These are phyloP conservation scores for Mirounga angustirostris DNA, from an alignment of 2,113 vertebrate genomes.

Conservation along the genomic window DNA sequence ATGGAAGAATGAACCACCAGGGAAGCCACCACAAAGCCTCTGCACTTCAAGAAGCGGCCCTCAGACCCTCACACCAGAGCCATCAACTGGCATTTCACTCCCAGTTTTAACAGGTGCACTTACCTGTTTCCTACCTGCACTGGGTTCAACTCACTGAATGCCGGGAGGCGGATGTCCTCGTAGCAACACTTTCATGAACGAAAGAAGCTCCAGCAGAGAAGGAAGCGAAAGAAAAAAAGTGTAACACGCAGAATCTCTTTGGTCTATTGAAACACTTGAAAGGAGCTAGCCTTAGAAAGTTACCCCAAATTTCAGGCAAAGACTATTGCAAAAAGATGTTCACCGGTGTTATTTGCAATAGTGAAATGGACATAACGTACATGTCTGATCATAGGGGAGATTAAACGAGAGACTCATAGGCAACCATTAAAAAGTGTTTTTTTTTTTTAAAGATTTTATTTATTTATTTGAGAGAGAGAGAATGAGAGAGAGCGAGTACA, in stretches of 20 bases:
- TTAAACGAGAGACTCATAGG: neutral
- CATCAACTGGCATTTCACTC: neutral
- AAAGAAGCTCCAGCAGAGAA: neutral
- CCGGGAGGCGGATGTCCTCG: neutral
- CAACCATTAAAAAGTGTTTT: neutral
- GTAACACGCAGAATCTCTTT: neutral
- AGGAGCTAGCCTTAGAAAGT: neutral
- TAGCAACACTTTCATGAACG: neutral
- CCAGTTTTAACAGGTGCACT: neutral
- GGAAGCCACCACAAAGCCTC: rapidly evolving
- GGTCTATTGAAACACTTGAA: neutral
- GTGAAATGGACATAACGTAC: neutral
- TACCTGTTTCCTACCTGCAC: neutral
- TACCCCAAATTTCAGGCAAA: neutral
- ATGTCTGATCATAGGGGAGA: neutral
- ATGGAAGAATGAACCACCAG: rapidly evolving
- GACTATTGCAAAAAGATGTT: neutral
- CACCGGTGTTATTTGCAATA: neutral
- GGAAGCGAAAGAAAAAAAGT: too few relatives aligned
- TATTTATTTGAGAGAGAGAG: too few relatives aligned
- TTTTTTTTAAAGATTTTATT: too few relatives aligned
- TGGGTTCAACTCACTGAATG: neutral
- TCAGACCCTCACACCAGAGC: neutral
- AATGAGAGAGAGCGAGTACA: too few relatives aligned
- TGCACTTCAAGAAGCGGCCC: neutral